Percentiles rank a stretch among this genome's conserved stretches.
Evolutionary conservation across 2,797 vertebrate species (phyloP).

Genomic region (Melopsittacus undulatus): DNA sequence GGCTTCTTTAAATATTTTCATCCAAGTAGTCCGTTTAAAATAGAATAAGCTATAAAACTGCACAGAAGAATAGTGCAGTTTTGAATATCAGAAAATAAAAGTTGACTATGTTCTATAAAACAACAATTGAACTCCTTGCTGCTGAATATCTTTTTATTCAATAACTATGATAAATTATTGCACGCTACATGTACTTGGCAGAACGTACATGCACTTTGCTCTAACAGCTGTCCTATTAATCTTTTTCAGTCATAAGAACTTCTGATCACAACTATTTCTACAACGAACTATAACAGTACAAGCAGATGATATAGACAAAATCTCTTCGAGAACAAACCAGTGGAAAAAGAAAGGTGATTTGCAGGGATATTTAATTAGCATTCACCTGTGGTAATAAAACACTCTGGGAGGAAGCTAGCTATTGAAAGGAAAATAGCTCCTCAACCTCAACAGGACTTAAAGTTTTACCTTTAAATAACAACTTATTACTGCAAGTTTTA

Average conservation of each 20-base stretch:
- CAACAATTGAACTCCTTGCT: neutral
- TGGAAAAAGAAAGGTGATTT: neutral
- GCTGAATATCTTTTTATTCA: neutral
- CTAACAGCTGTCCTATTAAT: neutral
- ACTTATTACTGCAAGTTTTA: neutral
- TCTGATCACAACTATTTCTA: neutral
- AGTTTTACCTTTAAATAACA: neutral
- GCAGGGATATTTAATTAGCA: neutral
- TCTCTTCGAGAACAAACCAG: neutral
- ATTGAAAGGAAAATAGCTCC: neutral
- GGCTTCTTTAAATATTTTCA: constrained; percentile 30
- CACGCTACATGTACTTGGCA: neutral
- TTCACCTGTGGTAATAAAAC: neutral
- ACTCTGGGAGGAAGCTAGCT: neutral
- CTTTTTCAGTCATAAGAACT: neutral
- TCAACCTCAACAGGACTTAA: neutral
- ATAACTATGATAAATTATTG: neutral
- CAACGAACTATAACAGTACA: neutral
- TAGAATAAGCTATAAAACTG: neutral
- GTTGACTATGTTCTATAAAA: neutral
- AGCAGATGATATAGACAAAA: neutral
- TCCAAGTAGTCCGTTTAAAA: neutral
- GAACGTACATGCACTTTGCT: neutral
- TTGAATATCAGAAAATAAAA: constrained; percentile 23
- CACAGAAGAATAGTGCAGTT: neutral